Evolutionary conservation across 2,113 vertebrate species (phyloP).

Genomic region (Macaca nemestrina): DNA sequence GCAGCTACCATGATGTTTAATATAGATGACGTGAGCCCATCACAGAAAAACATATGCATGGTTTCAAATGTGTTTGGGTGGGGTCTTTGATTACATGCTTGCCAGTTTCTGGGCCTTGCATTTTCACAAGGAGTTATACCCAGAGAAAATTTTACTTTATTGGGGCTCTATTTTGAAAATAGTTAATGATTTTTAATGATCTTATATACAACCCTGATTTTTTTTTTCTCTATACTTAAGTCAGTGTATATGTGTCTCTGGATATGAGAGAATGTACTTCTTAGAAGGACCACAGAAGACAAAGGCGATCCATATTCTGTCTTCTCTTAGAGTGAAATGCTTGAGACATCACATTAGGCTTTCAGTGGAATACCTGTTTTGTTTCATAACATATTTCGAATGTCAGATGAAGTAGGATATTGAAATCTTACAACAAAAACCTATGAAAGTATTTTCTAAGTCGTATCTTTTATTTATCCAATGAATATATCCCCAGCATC

Average conservation of each 20-base stretch:
- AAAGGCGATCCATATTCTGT: neutral
- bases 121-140: neutral
- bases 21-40: neutral
- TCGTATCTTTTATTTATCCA: neutral
- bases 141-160: slow-evolving; percentile 4
- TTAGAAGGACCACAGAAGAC: neutral
- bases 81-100: slow-evolving; percentile 47
- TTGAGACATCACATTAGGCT: neutral
- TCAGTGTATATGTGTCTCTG: neutral
- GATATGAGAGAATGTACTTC: neutral
- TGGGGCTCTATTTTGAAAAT: neutral
- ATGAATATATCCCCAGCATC: neutral
- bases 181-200: neutral
- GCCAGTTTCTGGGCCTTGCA: neutral
- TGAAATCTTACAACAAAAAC: neutral
- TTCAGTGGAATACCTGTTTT: neutral
- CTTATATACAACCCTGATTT: neutral
- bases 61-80: slow-evolving; percentile 48
- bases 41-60: neutral
- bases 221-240: neutral
- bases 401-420: neutral
- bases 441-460: neutral
- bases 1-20: neutral
- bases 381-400: neutral
- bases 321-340: neutral